Conservation (phyloP, 1,140 invertebrate genomes). For the Sycophila sp. region DNA sequence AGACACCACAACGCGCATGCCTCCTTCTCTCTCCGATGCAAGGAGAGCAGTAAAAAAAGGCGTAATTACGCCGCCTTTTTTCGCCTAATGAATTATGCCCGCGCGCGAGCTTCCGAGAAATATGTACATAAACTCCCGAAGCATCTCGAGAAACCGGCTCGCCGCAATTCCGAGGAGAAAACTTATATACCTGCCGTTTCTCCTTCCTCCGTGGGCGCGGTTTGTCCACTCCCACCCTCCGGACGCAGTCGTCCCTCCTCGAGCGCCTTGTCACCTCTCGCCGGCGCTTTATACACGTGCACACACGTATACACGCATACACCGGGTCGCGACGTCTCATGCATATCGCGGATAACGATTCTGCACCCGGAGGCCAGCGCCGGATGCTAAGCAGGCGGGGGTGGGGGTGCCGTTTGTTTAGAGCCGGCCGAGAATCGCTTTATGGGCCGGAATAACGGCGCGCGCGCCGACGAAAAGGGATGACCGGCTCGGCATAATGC, state of each 20-base stretch:
- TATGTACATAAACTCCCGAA: constrained; percentile 13
- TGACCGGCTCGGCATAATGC: constrained; percentile 32
- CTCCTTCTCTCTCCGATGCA: too few relatives aligned
- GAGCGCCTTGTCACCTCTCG: too few relatives aligned
- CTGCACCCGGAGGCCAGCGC: too few relatives aligned
- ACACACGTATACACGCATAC: not conserved
- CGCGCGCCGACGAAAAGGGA: constrained; percentile 43
- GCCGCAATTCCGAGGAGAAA: constrained; percentile 63
- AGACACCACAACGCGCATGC: too few relatives aligned
- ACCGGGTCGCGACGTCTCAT: too few relatives aligned
- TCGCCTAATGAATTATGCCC: constrained; percentile 29
- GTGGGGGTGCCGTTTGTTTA: not conserved
- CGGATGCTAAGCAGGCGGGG: not conserved
- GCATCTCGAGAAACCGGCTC: constrained; percentile 49
- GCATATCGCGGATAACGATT: too few relatives aligned
- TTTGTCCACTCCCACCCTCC: not conserved
- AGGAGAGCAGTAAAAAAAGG: too few relatives aligned
- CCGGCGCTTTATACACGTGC: constrained; percentile 1
- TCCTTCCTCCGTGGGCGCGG: constrained; percentile 9
- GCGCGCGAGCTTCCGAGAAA: constrained; percentile 11
- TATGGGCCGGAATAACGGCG: constrained; percentile 63
- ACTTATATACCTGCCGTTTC: constrained; percentile 37
- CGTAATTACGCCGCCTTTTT: constrained; percentile 23
- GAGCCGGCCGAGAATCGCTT: constrained; percentile 54
- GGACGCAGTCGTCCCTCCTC: too few relatives aligned